phyloP scores from a whole-genome alignment of 2,113 vertebrate genomes.

The Crotalus helleri region DNA sequence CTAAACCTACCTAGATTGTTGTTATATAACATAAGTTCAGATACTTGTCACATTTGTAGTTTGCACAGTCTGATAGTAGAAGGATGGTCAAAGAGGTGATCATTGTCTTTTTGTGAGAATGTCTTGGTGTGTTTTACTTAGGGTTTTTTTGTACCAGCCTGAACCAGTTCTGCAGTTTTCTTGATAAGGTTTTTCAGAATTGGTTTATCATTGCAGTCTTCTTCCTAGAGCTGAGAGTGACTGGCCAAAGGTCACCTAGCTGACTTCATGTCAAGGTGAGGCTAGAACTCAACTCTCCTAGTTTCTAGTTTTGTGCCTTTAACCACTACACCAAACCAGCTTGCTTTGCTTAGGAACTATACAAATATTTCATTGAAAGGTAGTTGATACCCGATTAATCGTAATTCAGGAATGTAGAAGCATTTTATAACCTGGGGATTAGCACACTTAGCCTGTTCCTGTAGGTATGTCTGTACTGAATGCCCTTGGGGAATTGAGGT shows the following conservation, averaged over 20 bases:
- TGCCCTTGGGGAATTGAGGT: neutral
- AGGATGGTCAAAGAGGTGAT: neutral
- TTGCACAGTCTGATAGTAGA: neutral
- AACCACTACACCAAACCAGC: neutral
- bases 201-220: neutral
- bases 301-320: neutral
- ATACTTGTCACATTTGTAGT: neutral
- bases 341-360: neutral
- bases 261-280: neutral
- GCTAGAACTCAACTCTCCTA: neutral
- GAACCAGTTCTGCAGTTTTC: neutral
- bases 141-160: neutral
- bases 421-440: neutral
- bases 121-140: neutral
- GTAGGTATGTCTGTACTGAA: neutral
- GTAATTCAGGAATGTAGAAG: neutral
- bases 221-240: neutral
- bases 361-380: neutral
- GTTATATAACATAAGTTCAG: neutral
- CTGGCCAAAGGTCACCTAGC: neutral
- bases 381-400: neutral
- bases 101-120: neutral
- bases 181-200: neutral
- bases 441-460: neutral
- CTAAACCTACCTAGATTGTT: neutral